Percentiles rank a stretch among this genome's conserved stretches.
Evolutionary conservation across 2,888 invertebrate species (phyloP).

Genomic region (Drosophila nr. medialis): DNA sequence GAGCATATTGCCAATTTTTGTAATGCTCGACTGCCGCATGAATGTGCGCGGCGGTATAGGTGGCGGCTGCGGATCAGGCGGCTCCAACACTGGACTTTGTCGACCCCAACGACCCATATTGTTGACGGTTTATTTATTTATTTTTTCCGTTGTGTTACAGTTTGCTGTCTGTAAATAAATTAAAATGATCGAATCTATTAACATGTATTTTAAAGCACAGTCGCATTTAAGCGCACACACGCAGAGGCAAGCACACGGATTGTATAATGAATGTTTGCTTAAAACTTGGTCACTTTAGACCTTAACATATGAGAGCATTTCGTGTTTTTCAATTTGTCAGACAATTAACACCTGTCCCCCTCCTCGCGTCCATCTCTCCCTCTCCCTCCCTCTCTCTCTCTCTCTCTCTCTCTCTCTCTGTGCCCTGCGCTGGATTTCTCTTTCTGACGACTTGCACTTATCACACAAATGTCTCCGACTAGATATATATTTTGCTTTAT

Average conservation of each 20-base stretch:
- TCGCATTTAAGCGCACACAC: conserved; percentile 4
- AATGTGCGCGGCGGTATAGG: conserved; percentile 84
- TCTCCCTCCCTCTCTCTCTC: background rate
- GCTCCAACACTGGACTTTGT: conserved; percentile 83
- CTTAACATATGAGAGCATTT: conserved; percentile 67
- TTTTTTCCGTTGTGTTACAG: conserved; percentile 34
- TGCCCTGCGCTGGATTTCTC: conserved; percentile 25
- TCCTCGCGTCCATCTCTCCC: background rate
- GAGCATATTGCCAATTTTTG: conserved; percentile 87
- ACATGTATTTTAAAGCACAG: conserved; percentile 38
- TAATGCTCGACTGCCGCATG: conserved; percentile 88
- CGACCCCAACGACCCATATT: conserved; percentile 84
- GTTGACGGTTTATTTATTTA: conserved; percentile 30
- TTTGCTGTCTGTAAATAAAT: conserved; percentile 62
- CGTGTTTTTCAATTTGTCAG: conserved; percentile 74
- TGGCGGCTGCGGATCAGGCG: conserved; percentile 82
- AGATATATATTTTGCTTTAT: conserved; percentile 19
- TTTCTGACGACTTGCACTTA: conserved; percentile 40
- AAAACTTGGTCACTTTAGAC: conserved; percentile 48
- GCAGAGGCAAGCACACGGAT: conserved; percentile 23
- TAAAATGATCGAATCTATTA: conserved; percentile 65
- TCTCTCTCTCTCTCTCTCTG: background rate
- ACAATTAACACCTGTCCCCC: conserved; percentile 71
- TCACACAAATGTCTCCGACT: conserved; percentile 44
- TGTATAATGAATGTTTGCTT: conserved; percentile 69